Conservation (phyloP, 2,888 invertebrate species). For the Mesorhabditis belari region DNA sequence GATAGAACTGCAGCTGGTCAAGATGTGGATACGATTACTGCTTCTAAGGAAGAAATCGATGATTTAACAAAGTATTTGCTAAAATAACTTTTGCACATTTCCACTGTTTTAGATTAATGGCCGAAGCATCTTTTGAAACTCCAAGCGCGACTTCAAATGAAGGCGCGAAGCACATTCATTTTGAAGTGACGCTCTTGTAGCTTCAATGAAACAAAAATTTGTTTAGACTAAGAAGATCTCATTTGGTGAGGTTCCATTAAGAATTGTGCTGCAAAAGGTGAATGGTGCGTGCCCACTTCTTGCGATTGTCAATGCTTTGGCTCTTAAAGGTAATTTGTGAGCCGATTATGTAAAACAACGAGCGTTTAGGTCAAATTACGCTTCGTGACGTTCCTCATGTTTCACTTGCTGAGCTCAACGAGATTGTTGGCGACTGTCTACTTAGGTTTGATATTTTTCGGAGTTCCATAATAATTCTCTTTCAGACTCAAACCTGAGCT, state of each 20-base stretch:
- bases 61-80: too few relatives aligned
- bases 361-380: constrained; percentile 8
- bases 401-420: not conserved
- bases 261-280: constrained; percentile 61
- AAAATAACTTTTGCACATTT: too few relatives aligned
- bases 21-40: too few relatives aligned
- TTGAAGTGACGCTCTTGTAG: too few relatives aligned
- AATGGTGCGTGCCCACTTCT: constrained; percentile 64
- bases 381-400: not conserved
- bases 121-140: too few relatives aligned
- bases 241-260: constrained; percentile 52
- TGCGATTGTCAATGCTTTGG: constrained; percentile 60
- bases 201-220: not conserved
- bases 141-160: too few relatives aligned
- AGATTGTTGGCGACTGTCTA: not conserved
- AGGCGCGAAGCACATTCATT: too few relatives aligned
- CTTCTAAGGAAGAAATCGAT: too few relatives aligned
- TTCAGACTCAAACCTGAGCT: too few relatives aligned
- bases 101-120: too few relatives aligned
- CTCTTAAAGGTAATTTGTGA: constrained; percentile 57
- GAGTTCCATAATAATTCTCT: too few relatives aligned
- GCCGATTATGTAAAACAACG: not conserved
- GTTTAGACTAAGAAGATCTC: constrained; percentile 59
- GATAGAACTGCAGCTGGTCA: too few relatives aligned
- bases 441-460: not conserved